Evolutionary conservation across 2,888 invertebrate genomes (phyloP).

Genomic region (Amphipyra berbera): DNA sequence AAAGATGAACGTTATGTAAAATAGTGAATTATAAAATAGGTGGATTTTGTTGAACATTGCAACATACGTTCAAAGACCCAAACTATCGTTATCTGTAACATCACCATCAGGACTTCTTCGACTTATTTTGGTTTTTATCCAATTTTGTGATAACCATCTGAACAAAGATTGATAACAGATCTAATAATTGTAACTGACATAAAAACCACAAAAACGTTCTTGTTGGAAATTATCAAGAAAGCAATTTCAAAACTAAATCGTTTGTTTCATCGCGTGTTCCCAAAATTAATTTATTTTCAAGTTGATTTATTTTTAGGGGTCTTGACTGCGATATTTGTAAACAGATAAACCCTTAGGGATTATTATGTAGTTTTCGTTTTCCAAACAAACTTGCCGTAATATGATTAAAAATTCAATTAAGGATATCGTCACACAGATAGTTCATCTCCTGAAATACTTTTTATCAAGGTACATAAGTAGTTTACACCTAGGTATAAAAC

Average conservation of each 20-base stretch:
- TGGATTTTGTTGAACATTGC: neutral
- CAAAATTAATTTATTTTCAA: conserved; percentile 83
- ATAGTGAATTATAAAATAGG: too few species aligned
- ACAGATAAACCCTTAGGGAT: conserved; percentile 2
- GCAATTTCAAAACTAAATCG: conserved; percentile 80
- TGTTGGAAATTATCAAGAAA: conserved; percentile 77
- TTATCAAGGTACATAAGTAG: too few species aligned
- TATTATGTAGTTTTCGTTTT: neutral
- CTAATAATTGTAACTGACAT: conserved; percentile 76
- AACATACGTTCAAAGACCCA: neutral
- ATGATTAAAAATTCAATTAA: conserved; percentile 11
- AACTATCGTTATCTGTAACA: neutral
- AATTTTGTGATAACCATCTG: conserved; percentile 72
- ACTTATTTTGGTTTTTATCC: conserved; percentile 54
- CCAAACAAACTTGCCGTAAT: neutral
- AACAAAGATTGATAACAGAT: conserved; percentile 70
- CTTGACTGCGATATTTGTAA: conserved; percentile 22
- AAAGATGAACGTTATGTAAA: too few species aligned
- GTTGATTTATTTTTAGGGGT: conserved; percentile 73
- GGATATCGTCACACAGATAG: neutral
- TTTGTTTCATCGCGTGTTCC: conserved; percentile 82
- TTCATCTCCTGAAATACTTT: too few species aligned
- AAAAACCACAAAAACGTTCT: conserved; percentile 76
- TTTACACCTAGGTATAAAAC: too few species aligned
- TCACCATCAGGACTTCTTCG: neutral